These are phyloP conservation scores for Pan troglodytes DNA, from an alignment of 2,113 vertebrate genomes.

Conservation along the genomic window DNA sequence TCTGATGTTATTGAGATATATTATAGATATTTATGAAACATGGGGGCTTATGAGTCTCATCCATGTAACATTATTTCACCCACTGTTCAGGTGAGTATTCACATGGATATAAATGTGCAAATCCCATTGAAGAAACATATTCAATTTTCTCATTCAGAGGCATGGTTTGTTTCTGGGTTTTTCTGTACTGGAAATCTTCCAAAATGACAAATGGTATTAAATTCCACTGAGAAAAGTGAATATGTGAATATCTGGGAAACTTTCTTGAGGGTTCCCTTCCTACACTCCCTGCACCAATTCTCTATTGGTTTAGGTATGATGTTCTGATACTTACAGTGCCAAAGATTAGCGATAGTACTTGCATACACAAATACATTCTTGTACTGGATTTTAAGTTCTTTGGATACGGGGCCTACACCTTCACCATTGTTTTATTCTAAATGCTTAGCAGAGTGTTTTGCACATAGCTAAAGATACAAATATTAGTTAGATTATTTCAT, in stretches of 20 bases:
- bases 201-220: background rate
- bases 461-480: background rate
- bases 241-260: background rate
- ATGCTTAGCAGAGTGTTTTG: background rate
- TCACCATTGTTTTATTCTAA: background rate
- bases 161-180: background rate
- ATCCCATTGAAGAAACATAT: background rate
- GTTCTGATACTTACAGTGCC: background rate
- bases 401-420: background rate
- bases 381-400: background rate
- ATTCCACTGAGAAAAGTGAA: background rate
- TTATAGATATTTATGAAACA: background rate
- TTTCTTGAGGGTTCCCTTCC: background rate
- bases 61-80: background rate
- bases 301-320: background rate
- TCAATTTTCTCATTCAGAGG: background rate
- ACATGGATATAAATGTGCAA: background rate
- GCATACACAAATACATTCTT: background rate
- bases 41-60: background rate
- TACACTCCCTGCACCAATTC: fast-evolving
- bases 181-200: background rate
- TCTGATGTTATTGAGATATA: background rate
- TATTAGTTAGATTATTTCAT: background rate
- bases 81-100: background rate
- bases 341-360: background rate